Percentiles rank a stretch among this genome's conserved stretches.
phyloP scores from a whole-genome alignment of 2,888 invertebrate species.

The Cephus nigrinus region DNA sequence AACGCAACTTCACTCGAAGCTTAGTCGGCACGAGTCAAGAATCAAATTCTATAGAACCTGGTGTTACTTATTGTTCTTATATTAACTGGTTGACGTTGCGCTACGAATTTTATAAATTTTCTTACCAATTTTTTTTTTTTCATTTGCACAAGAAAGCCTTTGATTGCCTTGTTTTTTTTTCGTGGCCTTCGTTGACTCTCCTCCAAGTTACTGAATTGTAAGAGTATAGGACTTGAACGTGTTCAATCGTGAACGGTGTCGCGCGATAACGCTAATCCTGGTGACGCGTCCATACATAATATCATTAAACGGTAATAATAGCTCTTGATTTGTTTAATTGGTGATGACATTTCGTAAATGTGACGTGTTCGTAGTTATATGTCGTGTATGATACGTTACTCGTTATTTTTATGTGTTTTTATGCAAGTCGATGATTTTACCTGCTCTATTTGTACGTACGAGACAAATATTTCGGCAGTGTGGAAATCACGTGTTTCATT shows the following conservation, averaged over 20 bases:
- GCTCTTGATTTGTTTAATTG: constrained; percentile 14
- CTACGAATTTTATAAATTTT: background rate
- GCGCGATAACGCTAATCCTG: constrained; percentile 2
- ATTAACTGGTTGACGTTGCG: background rate
- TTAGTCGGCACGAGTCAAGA: background rate
- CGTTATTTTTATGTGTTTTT: background rate
- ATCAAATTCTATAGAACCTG: background rate
- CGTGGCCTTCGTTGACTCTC: background rate
- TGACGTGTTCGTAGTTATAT: constrained; percentile 22
- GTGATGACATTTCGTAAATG: constrained; percentile 29
- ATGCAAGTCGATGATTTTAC: background rate
- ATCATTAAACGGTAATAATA: constrained; percentile 31
- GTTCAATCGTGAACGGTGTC: background rate
- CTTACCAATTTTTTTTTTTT: background rate
- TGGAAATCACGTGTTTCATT: background rate
- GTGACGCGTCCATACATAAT: constrained; percentile 11
- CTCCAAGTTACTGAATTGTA: background rate
- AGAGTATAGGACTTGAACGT: background rate
- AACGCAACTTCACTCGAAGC: background rate
- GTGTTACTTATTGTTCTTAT: background rate
- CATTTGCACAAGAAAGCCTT: background rate
- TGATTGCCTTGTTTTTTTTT: background rate
- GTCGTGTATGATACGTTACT: background rate
- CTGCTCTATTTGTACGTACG: background rate
- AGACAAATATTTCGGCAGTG: background rate